Conservation (phyloP, 1,140 invertebrate genomes). For the Radopholus similis region DNA sequence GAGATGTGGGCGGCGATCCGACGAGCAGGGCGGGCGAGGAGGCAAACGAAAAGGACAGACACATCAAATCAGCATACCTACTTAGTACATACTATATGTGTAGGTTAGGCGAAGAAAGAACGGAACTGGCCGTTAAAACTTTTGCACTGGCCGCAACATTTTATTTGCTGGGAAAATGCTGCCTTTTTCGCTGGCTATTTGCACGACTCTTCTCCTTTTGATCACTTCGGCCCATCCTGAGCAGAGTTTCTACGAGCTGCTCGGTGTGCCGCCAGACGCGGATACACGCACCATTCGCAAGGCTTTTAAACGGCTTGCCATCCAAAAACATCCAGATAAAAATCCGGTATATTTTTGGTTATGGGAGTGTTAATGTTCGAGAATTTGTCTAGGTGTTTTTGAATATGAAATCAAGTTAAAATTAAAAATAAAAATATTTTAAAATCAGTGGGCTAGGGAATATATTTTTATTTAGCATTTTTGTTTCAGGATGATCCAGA, state of each 20-base stretch:
- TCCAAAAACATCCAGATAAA: slow-evolving; percentile 79
- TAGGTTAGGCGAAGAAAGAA: not conserved
- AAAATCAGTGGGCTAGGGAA: not conserved
- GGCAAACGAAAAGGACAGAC: too few relatives aligned
- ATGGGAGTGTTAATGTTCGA: slow-evolving; percentile 8
- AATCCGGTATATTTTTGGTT: slow-evolving; percentile 66
- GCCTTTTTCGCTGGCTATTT: not conserved
- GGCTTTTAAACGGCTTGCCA: slow-evolving; percentile 76
- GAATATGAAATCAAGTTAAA: not conserved
- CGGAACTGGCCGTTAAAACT: not conserved
- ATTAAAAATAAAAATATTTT: not conserved
- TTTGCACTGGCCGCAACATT: not conserved
- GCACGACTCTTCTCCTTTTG: not conserved
- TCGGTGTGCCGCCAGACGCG: slow-evolving; percentile 71
- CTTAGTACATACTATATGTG: not conserved
- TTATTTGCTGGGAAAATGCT: not conserved
- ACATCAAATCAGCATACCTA: not conserved
- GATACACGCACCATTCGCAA: slow-evolving; percentile 72
- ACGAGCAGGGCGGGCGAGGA: too few relatives aligned
- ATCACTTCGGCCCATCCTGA: not conserved
- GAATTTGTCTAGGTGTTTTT: not conserved
- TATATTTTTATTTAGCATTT: not conserved
- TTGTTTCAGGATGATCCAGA: slow-evolving; percentile 68
- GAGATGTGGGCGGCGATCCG: too few relatives aligned
- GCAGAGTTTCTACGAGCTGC: slow-evolving; percentile 69